These are phyloP conservation scores for Punctoribates punctum DNA, from an alignment of 2,888 invertebrate genomes.

Conservation along the genomic window DNA sequence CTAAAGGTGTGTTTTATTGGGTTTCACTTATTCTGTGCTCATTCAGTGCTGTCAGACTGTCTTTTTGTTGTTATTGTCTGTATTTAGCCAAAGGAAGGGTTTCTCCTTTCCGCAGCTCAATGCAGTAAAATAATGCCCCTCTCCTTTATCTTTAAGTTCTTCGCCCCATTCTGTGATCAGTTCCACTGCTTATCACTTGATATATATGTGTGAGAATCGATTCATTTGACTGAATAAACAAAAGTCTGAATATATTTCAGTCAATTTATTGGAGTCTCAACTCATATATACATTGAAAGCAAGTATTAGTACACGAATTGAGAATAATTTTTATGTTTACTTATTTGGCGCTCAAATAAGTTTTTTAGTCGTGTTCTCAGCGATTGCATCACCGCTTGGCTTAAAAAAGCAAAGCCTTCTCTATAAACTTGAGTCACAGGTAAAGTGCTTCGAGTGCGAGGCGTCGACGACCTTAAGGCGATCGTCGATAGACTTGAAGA, in stretches of 20 bases:
- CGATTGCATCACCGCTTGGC: background rate
- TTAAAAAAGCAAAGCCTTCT: background rate
- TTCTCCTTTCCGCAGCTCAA: background rate
- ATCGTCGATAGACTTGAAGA: background rate
- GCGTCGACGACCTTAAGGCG: conserved; percentile 23
- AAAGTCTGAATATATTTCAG: background rate
- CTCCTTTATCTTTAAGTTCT: background rate
- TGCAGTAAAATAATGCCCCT: background rate
- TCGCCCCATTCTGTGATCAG: background rate
- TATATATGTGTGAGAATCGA: background rate
- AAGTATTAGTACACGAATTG: background rate
- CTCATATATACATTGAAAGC: background rate
- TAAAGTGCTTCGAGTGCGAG: background rate
- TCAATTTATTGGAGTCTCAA: background rate
- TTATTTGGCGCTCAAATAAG: conserved; percentile 11
- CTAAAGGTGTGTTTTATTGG: conserved; percentile 8
- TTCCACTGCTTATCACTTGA: background rate
- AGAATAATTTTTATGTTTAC: background rate
- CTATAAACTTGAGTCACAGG: background rate
- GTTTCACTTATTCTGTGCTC: background rate
- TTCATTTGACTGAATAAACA: background rate
- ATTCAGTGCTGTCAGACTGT: background rate
- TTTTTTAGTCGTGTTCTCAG: background rate
- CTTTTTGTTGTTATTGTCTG: conserved; percentile 13
- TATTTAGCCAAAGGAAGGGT: background rate